Percentiles rank a stretch among this genome's conserved stretches.
These are phyloP conservation scores for Subanguina moxae DNA, from an alignment of 1,140 invertebrate genomes.

Conservation along the genomic window DNA sequence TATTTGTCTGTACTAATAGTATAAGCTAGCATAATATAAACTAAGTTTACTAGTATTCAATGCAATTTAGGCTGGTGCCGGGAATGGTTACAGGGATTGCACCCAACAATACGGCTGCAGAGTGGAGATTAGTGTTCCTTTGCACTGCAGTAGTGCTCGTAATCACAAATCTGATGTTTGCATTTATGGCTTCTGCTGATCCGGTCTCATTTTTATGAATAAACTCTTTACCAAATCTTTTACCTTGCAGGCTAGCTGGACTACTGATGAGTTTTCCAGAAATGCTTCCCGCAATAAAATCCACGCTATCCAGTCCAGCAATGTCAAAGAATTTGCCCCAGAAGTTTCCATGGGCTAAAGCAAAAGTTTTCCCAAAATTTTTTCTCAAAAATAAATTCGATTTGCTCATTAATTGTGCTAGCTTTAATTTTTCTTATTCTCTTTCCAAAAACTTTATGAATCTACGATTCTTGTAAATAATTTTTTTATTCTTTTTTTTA, in stretches of 20 bases:
- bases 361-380: no score
- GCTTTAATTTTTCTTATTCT: background rate
- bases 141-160: slow-evolving; percentile 40
- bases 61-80: no score
- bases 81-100: slow-evolving; percentile 28
- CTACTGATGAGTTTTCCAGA: slow-evolving; percentile 47
- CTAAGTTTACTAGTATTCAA: no score
- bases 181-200: slow-evolving; percentile 40
- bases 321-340: background rate
- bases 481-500: no score
- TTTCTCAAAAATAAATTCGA: background rate
- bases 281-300: slow-evolving; percentile 40
- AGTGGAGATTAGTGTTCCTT: slow-evolving; percentile 53
- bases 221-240: background rate
- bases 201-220: background rate
- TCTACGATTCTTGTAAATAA: background rate
- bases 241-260: slow-evolving; percentile 34
- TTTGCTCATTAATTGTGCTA: background rate
- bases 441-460: background rate
- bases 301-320: slow-evolving; percentile 4
- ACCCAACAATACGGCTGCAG: slow-evolving; percentile 50
- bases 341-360: background rate
- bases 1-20: no score
- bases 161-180: slow-evolving; percentile 38
- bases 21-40: no score